Evolutionary conservation across 2,113 vertebrate genomes (phyloP).

Genomic region (Promerops cafer): DNA sequence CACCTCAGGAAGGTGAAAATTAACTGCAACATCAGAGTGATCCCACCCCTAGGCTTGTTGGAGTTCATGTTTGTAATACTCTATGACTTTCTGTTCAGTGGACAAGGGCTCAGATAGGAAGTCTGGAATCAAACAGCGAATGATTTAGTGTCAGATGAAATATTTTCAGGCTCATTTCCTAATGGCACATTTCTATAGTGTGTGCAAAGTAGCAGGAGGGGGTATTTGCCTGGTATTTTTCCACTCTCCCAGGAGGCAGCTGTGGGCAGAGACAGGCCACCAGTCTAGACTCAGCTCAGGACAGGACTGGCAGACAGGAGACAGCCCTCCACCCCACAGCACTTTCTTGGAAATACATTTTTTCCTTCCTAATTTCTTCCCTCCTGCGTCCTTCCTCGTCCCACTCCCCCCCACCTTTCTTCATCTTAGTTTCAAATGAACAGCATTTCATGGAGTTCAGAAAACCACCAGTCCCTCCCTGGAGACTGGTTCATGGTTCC

Average conservation of each 20-base stretch:
- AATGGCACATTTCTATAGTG: background rate
- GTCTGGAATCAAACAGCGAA: background rate
- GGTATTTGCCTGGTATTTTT: background rate
- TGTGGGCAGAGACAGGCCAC: background rate
- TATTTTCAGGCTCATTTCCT: background rate
- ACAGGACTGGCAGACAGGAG: background rate
- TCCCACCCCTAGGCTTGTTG: background rate
- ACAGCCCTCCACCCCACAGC: background rate
- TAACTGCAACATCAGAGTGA: background rate
- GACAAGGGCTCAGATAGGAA: background rate
- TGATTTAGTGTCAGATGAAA: background rate
- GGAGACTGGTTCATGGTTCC: background rate
- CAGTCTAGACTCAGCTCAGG: background rate
- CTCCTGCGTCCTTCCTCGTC: background rate
- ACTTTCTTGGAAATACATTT: background rate
- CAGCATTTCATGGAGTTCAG: background rate
- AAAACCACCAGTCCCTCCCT: background rate
- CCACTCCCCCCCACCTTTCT: accelerated
- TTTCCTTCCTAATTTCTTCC: background rate
- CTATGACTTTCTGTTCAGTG: background rate
- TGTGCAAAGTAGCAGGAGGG: background rate
- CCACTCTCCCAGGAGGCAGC: background rate
- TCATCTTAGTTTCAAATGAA: background rate
- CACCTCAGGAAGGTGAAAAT: background rate
- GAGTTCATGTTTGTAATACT: background rate